Evolutionary conservation across 2,113 vertebrate genomes (phyloP).

Genomic region (Hippoglossus stenolepis): DNA sequence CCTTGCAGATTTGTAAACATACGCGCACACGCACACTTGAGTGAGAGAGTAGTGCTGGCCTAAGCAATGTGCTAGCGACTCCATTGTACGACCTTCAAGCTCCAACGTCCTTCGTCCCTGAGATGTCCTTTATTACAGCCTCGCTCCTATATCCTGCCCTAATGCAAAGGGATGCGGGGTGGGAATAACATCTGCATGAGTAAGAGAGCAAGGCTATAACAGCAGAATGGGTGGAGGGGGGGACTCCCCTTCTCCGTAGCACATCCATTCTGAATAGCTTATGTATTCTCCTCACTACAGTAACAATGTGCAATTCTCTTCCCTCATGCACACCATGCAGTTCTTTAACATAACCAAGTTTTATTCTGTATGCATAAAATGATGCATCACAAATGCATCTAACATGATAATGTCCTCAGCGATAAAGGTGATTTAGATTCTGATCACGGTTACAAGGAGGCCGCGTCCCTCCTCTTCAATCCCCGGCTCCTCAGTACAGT

Average conservation of each 20-base stretch:
- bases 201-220: slow-evolving; percentile 14
- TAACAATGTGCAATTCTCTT: slow-evolving; percentile 33
- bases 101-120: slow-evolving; percentile 60
- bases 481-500: slow-evolving; percentile 52
- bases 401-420: slow-evolving; percentile 49
- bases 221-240: slow-evolving; percentile 18
- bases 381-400: slow-evolving; percentile 35
- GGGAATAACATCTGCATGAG: slow-evolving; percentile 61
- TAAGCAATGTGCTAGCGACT: slow-evolving; percentile 70
- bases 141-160: slow-evolving; percentile 50
- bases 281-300: slow-evolving; percentile 35
- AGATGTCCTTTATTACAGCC: slow-evolving; percentile 64
- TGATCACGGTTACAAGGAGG: slow-evolving; percentile 42
- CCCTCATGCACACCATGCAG: background rate
- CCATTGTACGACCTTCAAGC: slow-evolving; percentile 72
- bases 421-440: slow-evolving; percentile 60
- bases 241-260: slow-evolving; percentile 28
- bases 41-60: slow-evolving; percentile 63
- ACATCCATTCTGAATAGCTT: slow-evolving; percentile 22
- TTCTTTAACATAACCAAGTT: slow-evolving; percentile 2
- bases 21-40: slow-evolving; percentile 20
- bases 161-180: slow-evolving; percentile 34
- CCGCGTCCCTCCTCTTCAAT: slow-evolving; percentile 36
- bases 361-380: slow-evolving; percentile 21
- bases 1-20: slow-evolving; percentile 54